Evolutionary conservation across 2,888 invertebrate genomes (phyloP).

Genomic region (Tetheella fluctuosa): DNA sequence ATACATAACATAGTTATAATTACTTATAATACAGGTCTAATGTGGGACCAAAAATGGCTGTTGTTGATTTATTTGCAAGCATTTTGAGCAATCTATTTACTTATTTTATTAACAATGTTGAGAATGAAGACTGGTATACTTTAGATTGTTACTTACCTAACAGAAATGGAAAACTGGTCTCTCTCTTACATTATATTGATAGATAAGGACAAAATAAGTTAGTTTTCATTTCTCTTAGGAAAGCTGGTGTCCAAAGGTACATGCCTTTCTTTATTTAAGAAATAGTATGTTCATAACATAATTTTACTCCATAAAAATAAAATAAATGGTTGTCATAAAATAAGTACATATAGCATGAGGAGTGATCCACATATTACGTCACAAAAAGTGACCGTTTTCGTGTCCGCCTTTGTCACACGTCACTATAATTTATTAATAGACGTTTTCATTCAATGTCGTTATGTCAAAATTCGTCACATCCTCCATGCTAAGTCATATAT

Average conservation of each 20-base stretch:
- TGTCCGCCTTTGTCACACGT: background rate
- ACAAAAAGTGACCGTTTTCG: background rate
- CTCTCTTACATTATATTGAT: constrained; percentile 15
- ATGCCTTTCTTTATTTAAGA: constrained; percentile 3
- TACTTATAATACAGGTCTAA: constrained; percentile 30
- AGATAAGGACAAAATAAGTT: background rate
- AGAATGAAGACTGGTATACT: constrained; percentile 40
- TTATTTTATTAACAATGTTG: constrained; percentile 27
- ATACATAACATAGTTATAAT: background rate
- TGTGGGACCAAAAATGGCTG: constrained; percentile 30
- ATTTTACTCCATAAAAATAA: background rate
- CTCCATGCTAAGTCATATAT: background rate
- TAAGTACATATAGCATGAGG: background rate
- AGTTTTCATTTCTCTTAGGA: constrained; percentile 23
- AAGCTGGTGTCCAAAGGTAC: constrained; percentile 22
- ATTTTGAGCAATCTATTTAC: constrained; percentile 17
- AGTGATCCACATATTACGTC: background rate
- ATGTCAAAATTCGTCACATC: background rate
- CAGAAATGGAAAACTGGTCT: constrained; percentile 24
- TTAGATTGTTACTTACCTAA: constrained; percentile 19
- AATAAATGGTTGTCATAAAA: too few species aligned
- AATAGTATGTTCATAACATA: background rate
- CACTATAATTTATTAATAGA: background rate
- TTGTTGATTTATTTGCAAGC: constrained; percentile 24
- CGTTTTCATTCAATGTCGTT: background rate